Conservation (phyloP, 1,140 invertebrate genomes). For the Aphis craccivora region DNA sequence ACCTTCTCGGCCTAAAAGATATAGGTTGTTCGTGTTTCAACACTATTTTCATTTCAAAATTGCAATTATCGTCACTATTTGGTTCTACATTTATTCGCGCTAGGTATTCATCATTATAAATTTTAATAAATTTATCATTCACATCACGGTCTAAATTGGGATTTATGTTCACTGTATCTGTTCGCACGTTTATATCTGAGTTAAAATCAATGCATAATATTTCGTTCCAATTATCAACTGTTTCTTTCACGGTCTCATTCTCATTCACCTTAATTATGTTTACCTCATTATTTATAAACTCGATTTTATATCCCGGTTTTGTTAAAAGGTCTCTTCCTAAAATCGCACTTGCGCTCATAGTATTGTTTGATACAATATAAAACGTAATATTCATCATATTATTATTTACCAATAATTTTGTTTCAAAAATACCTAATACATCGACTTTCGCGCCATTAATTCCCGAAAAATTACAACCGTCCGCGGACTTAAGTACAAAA, state of each 20-base stretch:
- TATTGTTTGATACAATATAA: background rate
- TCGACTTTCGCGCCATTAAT: background rate
- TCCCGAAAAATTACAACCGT: background rate
- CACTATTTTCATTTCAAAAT: background rate
- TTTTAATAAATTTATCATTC: background rate
- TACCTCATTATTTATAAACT: background rate
- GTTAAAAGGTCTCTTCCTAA: background rate
- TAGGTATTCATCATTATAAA: background rate
- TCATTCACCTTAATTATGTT: background rate
- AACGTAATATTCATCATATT: background rate
- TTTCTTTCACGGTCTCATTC: background rate
- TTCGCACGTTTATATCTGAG: background rate
- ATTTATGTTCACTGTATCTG: background rate
- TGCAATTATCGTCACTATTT: background rate
- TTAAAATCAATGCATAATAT: background rate
- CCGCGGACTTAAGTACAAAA: background rate
- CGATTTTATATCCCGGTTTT: background rate
- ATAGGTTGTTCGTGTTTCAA: background rate
- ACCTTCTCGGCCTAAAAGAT: background rate
- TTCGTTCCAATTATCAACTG: background rate
- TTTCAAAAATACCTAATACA: background rate
- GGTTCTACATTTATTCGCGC: background rate
- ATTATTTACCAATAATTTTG: background rate
- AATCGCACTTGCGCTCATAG: background rate
- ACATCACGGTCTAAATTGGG: background rate